These are phyloP conservation scores for Dolichallabes microphthalmus DNA, from an alignment of 2,113 vertebrate genomes.

Conservation along the genomic window DNA sequence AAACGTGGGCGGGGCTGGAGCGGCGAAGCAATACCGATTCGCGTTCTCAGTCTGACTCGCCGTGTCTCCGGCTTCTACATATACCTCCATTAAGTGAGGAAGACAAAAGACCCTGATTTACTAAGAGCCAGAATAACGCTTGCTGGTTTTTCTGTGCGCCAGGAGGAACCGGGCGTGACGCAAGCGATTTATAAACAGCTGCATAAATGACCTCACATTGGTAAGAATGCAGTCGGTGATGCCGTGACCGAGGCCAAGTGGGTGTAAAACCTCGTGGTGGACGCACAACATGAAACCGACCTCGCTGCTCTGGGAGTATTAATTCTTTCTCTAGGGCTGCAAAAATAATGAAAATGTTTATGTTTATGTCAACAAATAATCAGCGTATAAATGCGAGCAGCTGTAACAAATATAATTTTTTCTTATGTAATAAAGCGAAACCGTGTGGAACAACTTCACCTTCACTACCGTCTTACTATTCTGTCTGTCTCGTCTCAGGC, in stretches of 20 bases:
- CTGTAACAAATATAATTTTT: slow-evolving; percentile 2
- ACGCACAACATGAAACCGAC: not conserved
- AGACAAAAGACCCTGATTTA: slow-evolving; percentile 11
- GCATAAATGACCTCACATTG: not conserved
- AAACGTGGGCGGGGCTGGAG: slow-evolving; percentile 50
- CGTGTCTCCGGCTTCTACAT: slow-evolving; percentile 54
- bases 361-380: not conserved
- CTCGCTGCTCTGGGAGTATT: not conserved
- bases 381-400: not conserved
- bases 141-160: too few species aligned
- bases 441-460: not conserved
- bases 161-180: not conserved
- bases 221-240: not conserved
- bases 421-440: not conserved
- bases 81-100: slow-evolving; percentile 64
- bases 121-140: not conserved
- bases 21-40: slow-evolving; percentile 71
- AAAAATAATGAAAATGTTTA: not conserved
- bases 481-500: not conserved
- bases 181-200: not conserved
- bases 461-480: not conserved
- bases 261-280: not conserved
- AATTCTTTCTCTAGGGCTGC: not conserved
- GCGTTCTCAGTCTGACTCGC: not conserved
- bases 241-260: not conserved